Percentiles rank a stretch among this genome's conserved stretches.
Conservation (phyloP, 2,888 invertebrate species). For the Tachystola acroxantha region DNA sequence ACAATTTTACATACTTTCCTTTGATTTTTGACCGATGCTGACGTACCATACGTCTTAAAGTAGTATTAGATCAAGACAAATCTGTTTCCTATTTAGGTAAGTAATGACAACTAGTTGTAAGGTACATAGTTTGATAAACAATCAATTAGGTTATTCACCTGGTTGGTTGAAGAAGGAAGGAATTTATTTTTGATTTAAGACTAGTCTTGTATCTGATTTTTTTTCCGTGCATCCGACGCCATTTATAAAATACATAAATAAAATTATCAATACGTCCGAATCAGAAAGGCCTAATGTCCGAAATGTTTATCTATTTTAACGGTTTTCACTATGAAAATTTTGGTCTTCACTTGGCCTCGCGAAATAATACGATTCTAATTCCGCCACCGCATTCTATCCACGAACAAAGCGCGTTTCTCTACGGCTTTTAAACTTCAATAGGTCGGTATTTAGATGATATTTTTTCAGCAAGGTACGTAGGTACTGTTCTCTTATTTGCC, state of each 20-base stretch:
- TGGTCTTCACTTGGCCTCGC: conserved; percentile 29
- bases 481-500: conserved; percentile 75
- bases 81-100: too few relatives aligned
- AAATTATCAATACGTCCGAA: conserved; percentile 42
- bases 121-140: too few relatives aligned
- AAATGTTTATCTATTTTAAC: conserved; percentile 25
- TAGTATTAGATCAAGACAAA: too few relatives aligned
- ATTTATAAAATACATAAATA: conserved; percentile 27
- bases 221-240: too few relatives aligned
- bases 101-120: too few relatives aligned
- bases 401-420: conserved; percentile 66
- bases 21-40: not conserved
- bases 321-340: conserved; percentile 24
- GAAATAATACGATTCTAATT: conserved; percentile 70
- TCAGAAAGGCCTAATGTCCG: conserved; percentile 15
- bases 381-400: conserved; percentile 66
- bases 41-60: too few relatives aligned
- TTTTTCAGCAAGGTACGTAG: conserved; percentile 47
- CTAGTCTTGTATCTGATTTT: too few relatives aligned
- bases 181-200: too few relatives aligned
- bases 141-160: too few relatives aligned
- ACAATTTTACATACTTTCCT: not conserved
- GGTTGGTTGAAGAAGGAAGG: too few relatives aligned
- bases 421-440: conserved; percentile 76
- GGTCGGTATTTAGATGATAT: conserved; percentile 71